Conservation (phyloP, 2,888 invertebrate genomes). For the Drosophila paranaensis region DNA sequence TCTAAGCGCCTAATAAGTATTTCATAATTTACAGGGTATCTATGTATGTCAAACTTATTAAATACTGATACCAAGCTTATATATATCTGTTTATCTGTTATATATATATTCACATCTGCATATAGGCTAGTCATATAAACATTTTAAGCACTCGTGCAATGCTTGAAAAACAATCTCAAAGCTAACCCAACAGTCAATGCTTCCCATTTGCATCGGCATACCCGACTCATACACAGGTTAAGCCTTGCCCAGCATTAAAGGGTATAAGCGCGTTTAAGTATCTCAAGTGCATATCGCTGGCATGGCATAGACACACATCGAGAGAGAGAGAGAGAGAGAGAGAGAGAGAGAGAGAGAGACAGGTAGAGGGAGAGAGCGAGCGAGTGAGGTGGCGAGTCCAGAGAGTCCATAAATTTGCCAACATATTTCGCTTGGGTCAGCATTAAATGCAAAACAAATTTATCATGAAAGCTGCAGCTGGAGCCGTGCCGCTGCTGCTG, state of each 20-base stretch:
- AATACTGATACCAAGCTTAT: too few species aligned
- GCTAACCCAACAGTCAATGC: too few species aligned
- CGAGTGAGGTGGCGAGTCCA: background rate
- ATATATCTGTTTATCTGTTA: too few species aligned
- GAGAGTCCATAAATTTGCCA: constrained; percentile 62
- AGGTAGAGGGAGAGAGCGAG: background rate
- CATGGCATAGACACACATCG: background rate
- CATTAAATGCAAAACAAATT: constrained; percentile 68
- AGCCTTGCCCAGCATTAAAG: constrained; percentile 5
- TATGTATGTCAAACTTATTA: too few species aligned
- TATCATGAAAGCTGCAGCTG: constrained; percentile 57
- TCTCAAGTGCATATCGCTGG: constrained; percentile 46
- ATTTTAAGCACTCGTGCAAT: too few species aligned
- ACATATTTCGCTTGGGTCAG: constrained; percentile 60
- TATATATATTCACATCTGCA: too few species aligned
- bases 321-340: background rate
- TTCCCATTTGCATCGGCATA: too few species aligned
- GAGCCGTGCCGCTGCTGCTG: constrained; percentile 1
- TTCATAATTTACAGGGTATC: too few species aligned
- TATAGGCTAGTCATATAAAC: too few species aligned
- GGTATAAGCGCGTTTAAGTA: constrained; percentile 21
- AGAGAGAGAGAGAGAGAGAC: background rate
- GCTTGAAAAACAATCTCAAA: too few species aligned
- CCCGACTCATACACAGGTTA: background rate
- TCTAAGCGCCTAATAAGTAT: too few species aligned